Conservation (phyloP, 2,797 vertebrate genomes). For the Onychomys torridus region DNA sequence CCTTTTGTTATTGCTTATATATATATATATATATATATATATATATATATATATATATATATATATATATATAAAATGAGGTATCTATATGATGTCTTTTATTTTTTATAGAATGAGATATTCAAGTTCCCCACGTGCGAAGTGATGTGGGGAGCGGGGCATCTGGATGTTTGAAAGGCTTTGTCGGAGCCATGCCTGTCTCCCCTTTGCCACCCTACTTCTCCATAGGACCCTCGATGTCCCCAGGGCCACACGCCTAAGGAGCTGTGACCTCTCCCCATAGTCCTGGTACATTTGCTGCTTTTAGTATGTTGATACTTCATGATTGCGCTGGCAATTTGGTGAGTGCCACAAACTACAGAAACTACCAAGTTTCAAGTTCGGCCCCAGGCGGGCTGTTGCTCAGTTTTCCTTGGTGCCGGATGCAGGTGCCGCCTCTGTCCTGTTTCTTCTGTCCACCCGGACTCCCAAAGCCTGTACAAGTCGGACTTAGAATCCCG, state of each 20-base stretch:
- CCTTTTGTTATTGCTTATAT: background rate
- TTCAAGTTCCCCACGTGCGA: background rate
- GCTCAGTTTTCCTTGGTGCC: background rate
- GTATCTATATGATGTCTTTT: background rate
- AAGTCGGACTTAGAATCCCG: constrained; percentile 16
- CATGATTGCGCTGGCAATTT: background rate
- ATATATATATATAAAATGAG: too few species aligned
- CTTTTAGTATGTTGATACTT: background rate
- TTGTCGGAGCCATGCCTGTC: background rate
- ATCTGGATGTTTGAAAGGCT: background rate
- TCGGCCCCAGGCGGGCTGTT: background rate
- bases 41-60: too few species aligned
- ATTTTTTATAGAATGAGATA: background rate
- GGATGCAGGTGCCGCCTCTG: background rate
- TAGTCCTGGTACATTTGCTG: background rate
- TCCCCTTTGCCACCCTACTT: background rate
- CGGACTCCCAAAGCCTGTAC: background rate
- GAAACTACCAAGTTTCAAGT: background rate
- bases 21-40: too few species aligned
- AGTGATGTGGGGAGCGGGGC: background rate
- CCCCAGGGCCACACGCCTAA: background rate
- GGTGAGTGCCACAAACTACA: background rate
- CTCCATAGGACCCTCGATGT: background rate
- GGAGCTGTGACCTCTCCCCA: background rate
- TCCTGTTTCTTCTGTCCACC: background rate